A percentile compares a stretch with the other conserved stretches of the same genome.
Conservation (phyloP, 2,113 vertebrate genomes). For the Heterochromis multidens region DNA sequence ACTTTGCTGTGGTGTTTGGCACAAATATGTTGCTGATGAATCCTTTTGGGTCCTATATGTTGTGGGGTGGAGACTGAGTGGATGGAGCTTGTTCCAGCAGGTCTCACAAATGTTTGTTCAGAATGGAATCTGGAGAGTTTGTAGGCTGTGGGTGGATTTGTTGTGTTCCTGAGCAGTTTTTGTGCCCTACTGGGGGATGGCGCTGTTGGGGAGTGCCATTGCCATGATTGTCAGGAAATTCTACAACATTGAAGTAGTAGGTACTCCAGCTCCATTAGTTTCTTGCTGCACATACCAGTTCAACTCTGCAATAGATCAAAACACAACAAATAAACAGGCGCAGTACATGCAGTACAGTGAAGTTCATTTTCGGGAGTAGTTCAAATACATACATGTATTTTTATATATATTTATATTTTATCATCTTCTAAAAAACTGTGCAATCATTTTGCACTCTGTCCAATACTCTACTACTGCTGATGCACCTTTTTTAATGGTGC, state of each 20-base stretch:
- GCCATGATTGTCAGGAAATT: neutral
- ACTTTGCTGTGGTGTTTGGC: neutral
- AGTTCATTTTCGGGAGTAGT: neutral
- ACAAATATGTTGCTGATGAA: too few species aligned
- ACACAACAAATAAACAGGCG: neutral
- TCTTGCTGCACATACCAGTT: neutral
- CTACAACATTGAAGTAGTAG: neutral
- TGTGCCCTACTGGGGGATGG: accelerated
- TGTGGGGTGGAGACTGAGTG: neutral
- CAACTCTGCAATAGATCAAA: neutral
- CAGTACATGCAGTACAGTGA: neutral
- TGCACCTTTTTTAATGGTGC: neutral
- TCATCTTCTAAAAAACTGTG: too few species aligned
- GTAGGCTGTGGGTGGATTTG: neutral
- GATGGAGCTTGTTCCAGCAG: neutral
- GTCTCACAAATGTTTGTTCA: neutral
- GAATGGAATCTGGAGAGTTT: neutral
- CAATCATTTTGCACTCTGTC: neutral
- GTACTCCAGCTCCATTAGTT: neutral
- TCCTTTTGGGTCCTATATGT: neutral
- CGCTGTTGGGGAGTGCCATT: neutral
- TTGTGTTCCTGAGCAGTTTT: neutral
- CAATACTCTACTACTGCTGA: neutral
- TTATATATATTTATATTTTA: neutral
- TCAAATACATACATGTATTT: too few species aligned